phyloP scores from a whole-genome alignment of 2,888 invertebrate species.

The Pyralis farinalis region DNA sequence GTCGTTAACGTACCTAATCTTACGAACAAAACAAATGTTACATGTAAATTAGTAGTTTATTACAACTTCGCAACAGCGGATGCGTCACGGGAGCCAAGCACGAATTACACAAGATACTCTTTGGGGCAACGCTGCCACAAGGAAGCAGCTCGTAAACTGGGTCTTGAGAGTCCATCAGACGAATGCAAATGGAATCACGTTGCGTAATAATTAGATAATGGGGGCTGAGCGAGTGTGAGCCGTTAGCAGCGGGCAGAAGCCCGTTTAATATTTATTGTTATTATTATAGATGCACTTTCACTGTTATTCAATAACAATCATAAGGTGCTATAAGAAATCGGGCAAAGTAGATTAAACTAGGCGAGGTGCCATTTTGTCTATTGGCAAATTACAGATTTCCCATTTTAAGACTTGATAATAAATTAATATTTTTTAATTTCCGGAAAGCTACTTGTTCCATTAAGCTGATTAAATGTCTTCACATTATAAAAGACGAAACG shows the following conservation, averaged over 20 bases:
- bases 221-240: conserved; percentile 28
- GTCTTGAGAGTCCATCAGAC: conserved; percentile 41
- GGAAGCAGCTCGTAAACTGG: conserved; percentile 39
- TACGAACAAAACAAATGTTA: too few species aligned
- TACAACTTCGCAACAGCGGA: conserved; percentile 28
- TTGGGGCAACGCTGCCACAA: conserved; percentile 33
- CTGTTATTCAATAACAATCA: conserved; percentile 23
- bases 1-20: too few species aligned
- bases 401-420: too few species aligned
- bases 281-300: conserved; percentile 55
- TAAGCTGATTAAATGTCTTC: too few species aligned
- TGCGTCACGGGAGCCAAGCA: conserved; percentile 42
- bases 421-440: too few species aligned
- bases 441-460: too few species aligned
- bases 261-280: conserved; percentile 36
- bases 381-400: too few species aligned
- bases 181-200: conserved; percentile 46
- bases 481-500: too few species aligned
- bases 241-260: conserved; percentile 32
- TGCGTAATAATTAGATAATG: conserved; percentile 62
- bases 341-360: too few species aligned
- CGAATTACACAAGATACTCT: conserved; percentile 40
- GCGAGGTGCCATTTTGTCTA: too few species aligned
- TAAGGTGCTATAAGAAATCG: too few species aligned
- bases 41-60: conserved; percentile 1